Evolutionary conservation across 2,113 vertebrate species (phyloP), one percentile per base, ranked within the genome.

Genomic region (Dendropsophus ebraccatus): DNA sequence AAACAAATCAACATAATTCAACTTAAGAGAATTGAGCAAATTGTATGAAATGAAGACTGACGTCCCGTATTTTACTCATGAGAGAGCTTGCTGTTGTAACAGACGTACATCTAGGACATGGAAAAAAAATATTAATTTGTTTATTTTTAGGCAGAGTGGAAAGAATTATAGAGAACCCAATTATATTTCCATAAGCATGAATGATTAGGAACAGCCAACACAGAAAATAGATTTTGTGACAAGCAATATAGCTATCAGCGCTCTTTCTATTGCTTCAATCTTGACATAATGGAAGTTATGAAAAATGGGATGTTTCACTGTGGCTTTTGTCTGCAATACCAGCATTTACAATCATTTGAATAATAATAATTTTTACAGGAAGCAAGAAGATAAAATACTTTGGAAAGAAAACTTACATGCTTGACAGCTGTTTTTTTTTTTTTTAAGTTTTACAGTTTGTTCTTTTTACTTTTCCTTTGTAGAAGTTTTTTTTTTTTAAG

Each of bases 151-250:
- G 50, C 47, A 72, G 67, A 56, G 28, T 73, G 30, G 65, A 73
- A 73, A 52, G 49, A 73, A 73, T 70, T 83, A 73, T 56, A 41
- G 81, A 73, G 81, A 58, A 73, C 62, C 49, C 81, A 83, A 83
- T 83, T 83, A 72, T 83, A 73, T 83, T 73, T 56, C 67, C 67
- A 72, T 83, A 83, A 83, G 81, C 67, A 83, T 83, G 81, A 83
- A 83, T 73, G 67, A 83, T 83, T 83, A 73, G 62, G 49, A 82
- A 52, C 21, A 83, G 11, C 65, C 35, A 54, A 58, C 65, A 41
- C 67, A 73, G 81, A 83, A 83, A 83, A 83, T 54, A 52, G 67
- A 83, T 83, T 83, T 73, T 73, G 49, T 72, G 81, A 83, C 81
- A 73, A 73, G 65, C 65, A 83, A 83, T 83, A 73, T 58, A 83